phyloP scores from a whole-genome alignment of 2,888 invertebrate species.

The Camptogramma bilineatum region DNA sequence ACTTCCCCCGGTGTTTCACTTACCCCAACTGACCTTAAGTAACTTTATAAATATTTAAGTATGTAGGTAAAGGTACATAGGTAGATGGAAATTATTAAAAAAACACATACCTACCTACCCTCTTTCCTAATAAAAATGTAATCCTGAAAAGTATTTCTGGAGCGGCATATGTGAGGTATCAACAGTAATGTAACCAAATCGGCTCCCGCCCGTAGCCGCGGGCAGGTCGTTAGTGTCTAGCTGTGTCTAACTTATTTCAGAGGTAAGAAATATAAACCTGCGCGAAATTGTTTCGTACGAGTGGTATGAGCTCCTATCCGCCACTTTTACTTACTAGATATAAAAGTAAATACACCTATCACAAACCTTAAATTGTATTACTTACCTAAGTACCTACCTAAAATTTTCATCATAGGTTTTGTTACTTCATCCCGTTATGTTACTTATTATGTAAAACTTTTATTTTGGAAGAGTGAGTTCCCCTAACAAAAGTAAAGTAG shows the following conservation, averaged over 20 bases:
- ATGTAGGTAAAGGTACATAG: too few species aligned
- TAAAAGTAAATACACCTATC: not conserved
- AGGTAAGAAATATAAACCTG: slow-evolving; percentile 25
- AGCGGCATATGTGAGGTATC: slow-evolving; percentile 27
- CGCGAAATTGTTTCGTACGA: slow-evolving; percentile 15
- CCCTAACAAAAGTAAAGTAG: too few species aligned
- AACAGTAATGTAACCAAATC: slow-evolving; percentile 38
- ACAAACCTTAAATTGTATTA: too few species aligned
- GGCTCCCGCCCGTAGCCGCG: slow-evolving; percentile 30
- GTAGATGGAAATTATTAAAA: not conserved
- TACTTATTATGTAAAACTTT: too few species aligned
- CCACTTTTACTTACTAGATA: not conserved
- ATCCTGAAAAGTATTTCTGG: slow-evolving; percentile 23
- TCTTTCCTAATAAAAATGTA: slow-evolving; percentile 22
- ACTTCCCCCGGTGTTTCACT: too few species aligned
- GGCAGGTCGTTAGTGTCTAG: slow-evolving; percentile 38
- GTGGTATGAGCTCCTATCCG: slow-evolving; percentile 1
- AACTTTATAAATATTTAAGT: too few species aligned
- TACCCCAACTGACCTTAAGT: too few species aligned
- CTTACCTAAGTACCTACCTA: too few species aligned
- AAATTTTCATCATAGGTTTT: too few species aligned
- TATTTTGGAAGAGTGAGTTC: too few species aligned
- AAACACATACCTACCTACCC: slow-evolving; percentile 4
- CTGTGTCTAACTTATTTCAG: slow-evolving; percentile 31
- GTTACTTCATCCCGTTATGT: too few species aligned